Percentiles rank a stretch among this genome's conserved stretches.
phyloP scores from a whole-genome alignment of 64 coral and sea anemone genomes.

The Exaiptasia diaphana region DNA sequence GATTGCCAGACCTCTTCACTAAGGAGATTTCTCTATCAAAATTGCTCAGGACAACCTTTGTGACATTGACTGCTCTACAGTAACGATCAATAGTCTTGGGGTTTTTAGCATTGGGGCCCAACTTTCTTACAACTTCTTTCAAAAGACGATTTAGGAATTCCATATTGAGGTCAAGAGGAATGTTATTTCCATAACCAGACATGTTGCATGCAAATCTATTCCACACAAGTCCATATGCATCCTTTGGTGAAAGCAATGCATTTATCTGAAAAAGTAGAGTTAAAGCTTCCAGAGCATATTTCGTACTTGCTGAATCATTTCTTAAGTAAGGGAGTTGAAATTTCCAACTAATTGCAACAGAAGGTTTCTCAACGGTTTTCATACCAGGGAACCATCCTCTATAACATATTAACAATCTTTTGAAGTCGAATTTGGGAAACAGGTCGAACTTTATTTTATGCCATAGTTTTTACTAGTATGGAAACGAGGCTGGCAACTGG shows the following conservation, averaged over 20 bases:
- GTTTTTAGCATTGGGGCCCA: slow-evolving; percentile 74
- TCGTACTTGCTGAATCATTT: slow-evolving; percentile 41
- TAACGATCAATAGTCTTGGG: slow-evolving; percentile 42
- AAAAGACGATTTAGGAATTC: slow-evolving; percentile 58
- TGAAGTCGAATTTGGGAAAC: too few species aligned
- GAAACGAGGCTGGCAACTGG: too few species aligned
- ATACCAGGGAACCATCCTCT: too few species aligned
- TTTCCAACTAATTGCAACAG: too few species aligned
- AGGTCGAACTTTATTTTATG: too few species aligned
- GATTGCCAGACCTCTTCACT: too few species aligned
- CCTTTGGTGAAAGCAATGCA: slow-evolving; percentile 60
- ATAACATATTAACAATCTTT: too few species aligned
- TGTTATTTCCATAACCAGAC: slow-evolving; percentile 54
- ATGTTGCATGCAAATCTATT: slow-evolving; percentile 58
- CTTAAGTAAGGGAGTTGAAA: slow-evolving; percentile 58
- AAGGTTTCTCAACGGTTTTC: too few species aligned
- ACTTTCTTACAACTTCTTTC: slow-evolving; percentile 55
- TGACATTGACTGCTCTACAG: slow-evolving; percentile 59
- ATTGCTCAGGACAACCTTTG: slow-evolving; percentile 48
- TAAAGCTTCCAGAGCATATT: slow-evolving; percentile 55
- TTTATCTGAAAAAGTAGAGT: slow-evolving; percentile 54
- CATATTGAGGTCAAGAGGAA: slow-evolving; percentile 68
- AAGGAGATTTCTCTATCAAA: slow-evolving; percentile 54
- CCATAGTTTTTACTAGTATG: too few species aligned
- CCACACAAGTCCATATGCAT: slow-evolving; percentile 62